Evolutionary conservation across 2,797 vertebrate species (phyloP).

Genomic region (Melanotaenia nigrans): DNA sequence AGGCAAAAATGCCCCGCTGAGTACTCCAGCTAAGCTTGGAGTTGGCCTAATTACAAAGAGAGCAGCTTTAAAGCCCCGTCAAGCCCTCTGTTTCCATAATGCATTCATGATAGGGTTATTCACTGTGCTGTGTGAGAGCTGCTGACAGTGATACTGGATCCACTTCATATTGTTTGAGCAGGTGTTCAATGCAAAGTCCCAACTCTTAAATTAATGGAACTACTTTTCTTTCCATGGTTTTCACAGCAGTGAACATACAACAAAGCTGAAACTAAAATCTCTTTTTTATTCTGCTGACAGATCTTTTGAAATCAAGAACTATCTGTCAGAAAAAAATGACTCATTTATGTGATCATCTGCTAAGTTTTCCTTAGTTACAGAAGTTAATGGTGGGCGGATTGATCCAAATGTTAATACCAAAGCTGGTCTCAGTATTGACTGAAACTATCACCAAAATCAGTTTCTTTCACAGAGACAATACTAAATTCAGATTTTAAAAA

Average conservation of each 20-base stretch:
- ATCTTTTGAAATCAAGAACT: conserved; percentile 21
- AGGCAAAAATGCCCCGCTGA: conserved; percentile 55
- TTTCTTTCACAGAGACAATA: no score
- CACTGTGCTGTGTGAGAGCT: conserved; percentile 35
- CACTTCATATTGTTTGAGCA: conserved; percentile 51
- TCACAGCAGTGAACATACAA: conserved; percentile 8
- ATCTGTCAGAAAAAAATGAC: conserved; percentile 5
- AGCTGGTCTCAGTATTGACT: no score
- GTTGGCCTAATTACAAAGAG: conserved; percentile 64
- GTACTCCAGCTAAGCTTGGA: conserved; percentile 40
- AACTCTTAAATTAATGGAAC: conserved; percentile 39
- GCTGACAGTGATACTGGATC: conserved; percentile 41
- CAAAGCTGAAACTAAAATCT: background rate
- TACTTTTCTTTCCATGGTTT: conserved; percentile 24
- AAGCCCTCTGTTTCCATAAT: conserved; percentile 53
- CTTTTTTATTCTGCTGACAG: background rate
- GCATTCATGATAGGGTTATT: conserved; percentile 52
- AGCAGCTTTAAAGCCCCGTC: conserved; percentile 26
- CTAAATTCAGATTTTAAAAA: no score
- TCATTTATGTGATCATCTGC: background rate
- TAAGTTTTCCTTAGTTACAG: no score
- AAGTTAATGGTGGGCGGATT: no score
- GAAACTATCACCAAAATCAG: no score
- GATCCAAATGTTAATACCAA: no score
- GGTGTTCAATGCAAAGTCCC: conserved; percentile 58